Percentiles rank a stretch among this genome's conserved stretches.
These are phyloP conservation scores for Stomatorhinus ivindoensis DNA, from an alignment of 2,113 vertebrate genomes.

Conservation along the genomic window DNA sequence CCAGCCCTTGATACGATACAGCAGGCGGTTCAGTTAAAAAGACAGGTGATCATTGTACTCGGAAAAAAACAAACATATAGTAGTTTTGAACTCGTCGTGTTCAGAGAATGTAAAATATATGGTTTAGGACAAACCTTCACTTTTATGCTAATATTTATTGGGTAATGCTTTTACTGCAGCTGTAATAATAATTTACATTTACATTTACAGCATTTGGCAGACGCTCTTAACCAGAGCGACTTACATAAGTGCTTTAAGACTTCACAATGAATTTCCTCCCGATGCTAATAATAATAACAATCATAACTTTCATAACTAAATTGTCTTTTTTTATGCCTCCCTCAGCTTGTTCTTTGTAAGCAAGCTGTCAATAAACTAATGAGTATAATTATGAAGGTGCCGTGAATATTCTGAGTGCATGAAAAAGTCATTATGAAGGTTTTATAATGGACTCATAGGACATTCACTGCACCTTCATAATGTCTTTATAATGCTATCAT, in stretches of 20 bases:
- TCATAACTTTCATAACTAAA: no score
- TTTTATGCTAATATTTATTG: not conserved
- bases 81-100: not conserved
- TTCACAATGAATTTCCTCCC: no score
- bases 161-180: not conserved
- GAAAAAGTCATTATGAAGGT: not conserved
- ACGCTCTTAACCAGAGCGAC: no score
- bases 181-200: no score
- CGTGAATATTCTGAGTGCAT: not conserved
- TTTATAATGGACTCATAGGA: not conserved
- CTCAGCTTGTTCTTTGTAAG: no score
- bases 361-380: not conserved
- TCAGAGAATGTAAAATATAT: not conserved
- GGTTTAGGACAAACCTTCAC: not conserved
- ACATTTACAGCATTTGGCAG: no score
- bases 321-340: no score
- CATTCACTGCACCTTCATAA: not conserved
- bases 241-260: no score
- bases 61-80: not conserved
- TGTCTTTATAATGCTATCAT: no score
- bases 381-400: not conserved
- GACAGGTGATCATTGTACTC: not conserved
- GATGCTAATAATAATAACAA: no score
- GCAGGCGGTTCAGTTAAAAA: not conserved
- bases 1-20: constrained; percentile 70